These are phyloP conservation scores for Neodiprion virginianus DNA, from an alignment of 1,140 invertebrate genomes.

Conservation along the genomic window DNA sequence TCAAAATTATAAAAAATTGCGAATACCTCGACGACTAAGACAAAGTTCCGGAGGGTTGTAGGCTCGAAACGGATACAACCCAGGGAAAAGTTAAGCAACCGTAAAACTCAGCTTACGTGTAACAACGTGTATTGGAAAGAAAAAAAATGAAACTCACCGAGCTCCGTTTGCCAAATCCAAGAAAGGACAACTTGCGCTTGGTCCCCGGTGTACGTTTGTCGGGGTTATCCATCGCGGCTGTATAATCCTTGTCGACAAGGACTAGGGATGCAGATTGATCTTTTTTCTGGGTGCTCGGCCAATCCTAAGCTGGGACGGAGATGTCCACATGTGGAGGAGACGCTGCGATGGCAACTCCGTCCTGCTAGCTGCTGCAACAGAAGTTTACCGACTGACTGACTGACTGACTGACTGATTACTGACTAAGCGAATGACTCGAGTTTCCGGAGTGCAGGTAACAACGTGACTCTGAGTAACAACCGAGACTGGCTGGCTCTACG, in stretches of 20 bases:
- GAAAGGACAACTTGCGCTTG: conserved; percentile 58
- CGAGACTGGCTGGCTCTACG: too few relatives aligned
- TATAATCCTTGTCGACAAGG: neutral
- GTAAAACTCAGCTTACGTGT: too few relatives aligned
- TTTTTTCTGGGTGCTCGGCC: conserved; percentile 63
- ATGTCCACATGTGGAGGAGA: conserved; percentile 63
- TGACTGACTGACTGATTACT: conserved; percentile 18
- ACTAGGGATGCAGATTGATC: conserved; percentile 25
- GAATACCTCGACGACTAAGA: too few relatives aligned
- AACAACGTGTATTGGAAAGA: too few relatives aligned
- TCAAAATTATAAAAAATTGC: too few relatives aligned
- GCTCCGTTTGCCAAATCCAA: conserved; percentile 53
- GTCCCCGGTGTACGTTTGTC: conserved; percentile 19
- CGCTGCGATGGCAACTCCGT: conserved; percentile 57
- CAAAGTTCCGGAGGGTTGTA: too few relatives aligned
- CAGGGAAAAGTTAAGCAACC: too few relatives aligned
- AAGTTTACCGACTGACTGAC: conserved; percentile 20
- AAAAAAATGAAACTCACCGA: conserved; percentile 41
- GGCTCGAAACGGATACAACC: too few relatives aligned
- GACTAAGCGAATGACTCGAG: neutral
- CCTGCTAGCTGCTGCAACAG: conserved; percentile 49
- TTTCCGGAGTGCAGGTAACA: too few relatives aligned
- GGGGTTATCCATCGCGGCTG: conserved; percentile 17
- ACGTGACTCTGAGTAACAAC: neutral
- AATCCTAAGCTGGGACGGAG: conserved; percentile 59